Conservation (phyloP, 2,113 vertebrate genomes). For the Dipodomys ordii region DNA sequence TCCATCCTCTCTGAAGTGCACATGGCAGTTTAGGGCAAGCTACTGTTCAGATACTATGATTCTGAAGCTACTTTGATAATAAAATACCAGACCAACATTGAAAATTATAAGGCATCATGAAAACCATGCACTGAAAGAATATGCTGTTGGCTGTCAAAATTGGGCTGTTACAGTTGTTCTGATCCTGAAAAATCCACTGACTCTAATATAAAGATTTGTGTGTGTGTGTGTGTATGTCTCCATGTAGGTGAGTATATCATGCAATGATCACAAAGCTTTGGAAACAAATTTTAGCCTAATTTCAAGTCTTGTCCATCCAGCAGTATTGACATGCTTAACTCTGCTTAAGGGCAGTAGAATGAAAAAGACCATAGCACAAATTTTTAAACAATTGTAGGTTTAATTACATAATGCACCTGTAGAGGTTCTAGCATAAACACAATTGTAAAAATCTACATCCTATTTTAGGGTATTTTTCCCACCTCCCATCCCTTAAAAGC, state of each 20-base stretch:
- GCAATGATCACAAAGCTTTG: slow-evolving; percentile 69
- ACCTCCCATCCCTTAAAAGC: slow-evolving; percentile 78
- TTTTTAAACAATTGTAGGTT: slow-evolving; percentile 80
- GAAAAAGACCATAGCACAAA: slow-evolving; percentile 81
- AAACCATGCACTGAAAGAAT: slow-evolving; percentile 69
- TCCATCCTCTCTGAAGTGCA: slow-evolving; percentile 37
- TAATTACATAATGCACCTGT: slow-evolving; percentile 80
- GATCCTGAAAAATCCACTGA: slow-evolving; percentile 59
- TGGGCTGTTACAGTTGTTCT: slow-evolving; percentile 9
- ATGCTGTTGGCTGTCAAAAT: slow-evolving; percentile 52
- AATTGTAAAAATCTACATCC: slow-evolving; percentile 81
- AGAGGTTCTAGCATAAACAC: slow-evolving; percentile 78
- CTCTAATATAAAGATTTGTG: slow-evolving; percentile 34
- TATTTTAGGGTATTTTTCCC: slow-evolving; percentile 78
- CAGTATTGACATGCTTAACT: slow-evolving; percentile 65
- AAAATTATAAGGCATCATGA: slow-evolving; percentile 65
- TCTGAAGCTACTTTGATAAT: slow-evolving; percentile 61
- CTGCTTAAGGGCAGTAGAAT: slow-evolving; percentile 71
- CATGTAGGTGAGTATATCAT: slow-evolving; percentile 12
- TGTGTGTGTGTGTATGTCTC: background rate
- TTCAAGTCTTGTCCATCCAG: slow-evolving; percentile 60
- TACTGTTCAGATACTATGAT: slow-evolving; percentile 49
- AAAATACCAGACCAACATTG: slow-evolving; percentile 60
- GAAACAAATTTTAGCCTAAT: slow-evolving; percentile 54
- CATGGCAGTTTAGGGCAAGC: slow-evolving; percentile 44